A percentile compares a stretch with the other conserved stretches of the same genome.
Conservation (phyloP, 2,113 vertebrate genomes). For the Emydura subglobosa region DNA sequence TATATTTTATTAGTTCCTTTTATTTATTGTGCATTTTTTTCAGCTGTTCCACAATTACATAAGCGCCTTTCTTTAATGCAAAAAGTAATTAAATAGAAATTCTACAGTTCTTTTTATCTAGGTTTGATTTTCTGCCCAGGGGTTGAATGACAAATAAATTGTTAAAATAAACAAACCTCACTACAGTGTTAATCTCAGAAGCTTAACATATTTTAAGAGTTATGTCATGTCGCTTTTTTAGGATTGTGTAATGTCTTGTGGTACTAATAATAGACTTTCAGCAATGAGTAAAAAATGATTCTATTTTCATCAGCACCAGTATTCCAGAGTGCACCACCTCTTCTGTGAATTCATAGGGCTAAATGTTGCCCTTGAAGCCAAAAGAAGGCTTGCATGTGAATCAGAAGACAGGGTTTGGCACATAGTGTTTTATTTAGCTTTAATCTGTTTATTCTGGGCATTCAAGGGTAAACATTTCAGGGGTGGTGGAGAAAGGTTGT, state of each 20-base stretch:
- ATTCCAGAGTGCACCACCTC: constrained; percentile 53
- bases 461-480: not conserved
- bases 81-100: constrained; percentile 23
- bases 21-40: not conserved
- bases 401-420: constrained; percentile 14
- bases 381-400: constrained; percentile 18
- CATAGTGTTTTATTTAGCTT: constrained; percentile 1
- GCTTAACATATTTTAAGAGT: constrained; percentile 68
- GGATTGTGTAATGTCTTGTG: constrained; percentile 56
- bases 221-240: constrained; percentile 69
- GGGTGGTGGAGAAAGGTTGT: not conserved
- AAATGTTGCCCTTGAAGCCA: constrained; percentile 61
- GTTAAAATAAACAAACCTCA: constrained; percentile 66
- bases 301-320: constrained; percentile 65
- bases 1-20: not conserved
- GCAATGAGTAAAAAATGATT: constrained; percentile 67
- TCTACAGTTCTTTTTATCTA: constrained; percentile 18
- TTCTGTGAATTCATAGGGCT: constrained; percentile 52
- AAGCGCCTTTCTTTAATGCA: not conserved
- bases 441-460: not conserved
- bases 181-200: constrained; percentile 66
- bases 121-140: constrained; percentile 40
- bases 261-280: constrained; percentile 71
- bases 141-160: constrained; percentile 55
- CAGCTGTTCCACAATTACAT: not conserved